phyloP scores from a whole-genome alignment of 2,888 invertebrate genomes.

The Scaptomyza polygonia region DNA sequence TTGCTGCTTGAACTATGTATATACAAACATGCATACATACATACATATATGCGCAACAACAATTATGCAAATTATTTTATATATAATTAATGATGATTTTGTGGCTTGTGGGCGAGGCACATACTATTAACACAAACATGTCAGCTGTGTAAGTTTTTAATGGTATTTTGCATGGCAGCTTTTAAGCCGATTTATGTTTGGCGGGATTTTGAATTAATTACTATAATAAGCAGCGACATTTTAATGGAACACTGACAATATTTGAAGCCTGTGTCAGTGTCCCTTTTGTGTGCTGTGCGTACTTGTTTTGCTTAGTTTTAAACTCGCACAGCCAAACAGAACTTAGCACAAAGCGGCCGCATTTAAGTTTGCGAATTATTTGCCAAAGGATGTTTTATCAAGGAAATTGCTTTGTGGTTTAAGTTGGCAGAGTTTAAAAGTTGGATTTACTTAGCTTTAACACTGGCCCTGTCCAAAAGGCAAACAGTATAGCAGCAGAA shows the following conservation, averaged over 20 bases:
- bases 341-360: conserved; percentile 9
- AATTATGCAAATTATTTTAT: conserved; percentile 67
- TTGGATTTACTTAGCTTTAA: conserved; percentile 16
- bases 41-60: conserved; percentile 9
- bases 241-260: conserved; percentile 55
- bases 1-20: conserved; percentile 56
- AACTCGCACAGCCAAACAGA: not conserved
- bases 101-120: conserved; percentile 28
- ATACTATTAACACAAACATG: conserved; percentile 56
- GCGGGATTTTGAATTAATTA: conserved; percentile 66
- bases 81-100: conserved; percentile 53
- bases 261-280: conserved; percentile 1
- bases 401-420: conserved; percentile 35
- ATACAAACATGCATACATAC: not conserved
- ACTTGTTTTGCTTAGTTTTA: not conserved
- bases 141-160: conserved; percentile 58
- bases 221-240: conserved; percentile 65
- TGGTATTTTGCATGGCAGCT: conserved; percentile 60
- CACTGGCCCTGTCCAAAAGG: conserved; percentile 19
- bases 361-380: conserved; percentile 10
- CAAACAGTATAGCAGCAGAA: conserved; percentile 13
- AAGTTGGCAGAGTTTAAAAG: conserved; percentile 1
- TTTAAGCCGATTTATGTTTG: conserved; percentile 72
- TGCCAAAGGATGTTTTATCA: conserved; percentile 11
- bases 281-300: not conserved